Percentiles rank a stretch among this genome's conserved stretches.
Evolutionary conservation across 2,113 vertebrate species (phyloP).

Genomic region (Heterocephalus glaber): DNA sequence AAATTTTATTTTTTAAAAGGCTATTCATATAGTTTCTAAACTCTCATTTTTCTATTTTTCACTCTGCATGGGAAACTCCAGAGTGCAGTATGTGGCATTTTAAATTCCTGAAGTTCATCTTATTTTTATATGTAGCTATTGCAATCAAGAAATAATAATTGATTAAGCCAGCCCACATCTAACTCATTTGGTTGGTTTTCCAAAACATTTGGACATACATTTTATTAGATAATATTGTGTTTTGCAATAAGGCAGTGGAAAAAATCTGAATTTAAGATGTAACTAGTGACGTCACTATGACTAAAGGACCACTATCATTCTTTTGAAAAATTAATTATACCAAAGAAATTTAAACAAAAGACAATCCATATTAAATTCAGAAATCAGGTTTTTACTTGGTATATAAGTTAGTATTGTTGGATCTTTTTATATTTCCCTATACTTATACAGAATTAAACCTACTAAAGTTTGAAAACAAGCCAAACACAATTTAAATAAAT

Average conservation of each 20-base stretch:
- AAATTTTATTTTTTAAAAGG: neutral
- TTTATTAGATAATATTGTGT: neutral
- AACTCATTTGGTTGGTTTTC: conserved; percentile 34
- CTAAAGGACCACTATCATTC: neutral
- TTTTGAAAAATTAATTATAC: conserved; percentile 49
- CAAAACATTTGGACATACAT: conserved; percentile 6
- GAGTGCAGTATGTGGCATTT: conserved; percentile 35
- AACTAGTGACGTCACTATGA: neutral
- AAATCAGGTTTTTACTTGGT: neutral
- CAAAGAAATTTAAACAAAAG: conserved; percentile 29
- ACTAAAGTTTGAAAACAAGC: conserved; percentile 8
- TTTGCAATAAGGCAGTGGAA: neutral
- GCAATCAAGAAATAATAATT: conserved; percentile 32
- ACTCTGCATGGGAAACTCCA: neutral
- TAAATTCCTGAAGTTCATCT: conserved; percentile 31
- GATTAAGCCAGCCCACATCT: neutral
- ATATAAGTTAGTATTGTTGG: neutral
- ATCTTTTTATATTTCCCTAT: neutral
- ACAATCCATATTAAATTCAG: conserved; percentile 14
- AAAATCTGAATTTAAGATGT: conserved; percentile 29
- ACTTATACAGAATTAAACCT: neutral
- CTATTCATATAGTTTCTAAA: neutral
- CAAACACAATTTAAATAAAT: neutral
- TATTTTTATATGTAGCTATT: conserved; percentile 22
- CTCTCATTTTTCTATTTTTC: neutral